phyloP scores from a whole-genome alignment of 2,888 invertebrate species.

The Macaria notata region DNA sequence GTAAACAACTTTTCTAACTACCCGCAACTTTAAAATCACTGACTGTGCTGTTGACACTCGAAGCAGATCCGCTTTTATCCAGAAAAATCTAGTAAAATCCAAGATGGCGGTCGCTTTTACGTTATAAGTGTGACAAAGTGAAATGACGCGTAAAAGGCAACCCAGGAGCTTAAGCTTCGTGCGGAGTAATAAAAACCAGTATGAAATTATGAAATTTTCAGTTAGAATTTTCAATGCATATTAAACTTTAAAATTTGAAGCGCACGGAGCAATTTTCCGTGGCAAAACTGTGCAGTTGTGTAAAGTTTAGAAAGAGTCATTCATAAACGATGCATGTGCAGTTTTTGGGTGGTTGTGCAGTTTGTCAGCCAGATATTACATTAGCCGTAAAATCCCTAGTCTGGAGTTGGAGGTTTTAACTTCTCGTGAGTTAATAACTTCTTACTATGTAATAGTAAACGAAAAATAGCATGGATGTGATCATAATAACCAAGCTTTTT shows the following conservation, averaged over 20 bases:
- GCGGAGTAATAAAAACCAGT: slow-evolving; percentile 9
- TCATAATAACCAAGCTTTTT: no score
- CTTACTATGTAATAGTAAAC: no score
- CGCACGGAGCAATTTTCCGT: background rate
- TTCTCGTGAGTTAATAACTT: no score
- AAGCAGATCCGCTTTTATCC: background rate
- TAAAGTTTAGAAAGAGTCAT: background rate
- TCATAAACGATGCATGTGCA: slow-evolving; percentile 1
- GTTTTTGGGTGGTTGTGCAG: background rate
- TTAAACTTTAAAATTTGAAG: slow-evolving; percentile 5
- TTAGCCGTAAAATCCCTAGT: no score
- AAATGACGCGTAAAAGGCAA: slow-evolving; percentile 13
- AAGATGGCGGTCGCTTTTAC: slow-evolving; percentile 13
- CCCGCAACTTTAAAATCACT: slow-evolving; percentile 4
- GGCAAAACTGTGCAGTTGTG: background rate
- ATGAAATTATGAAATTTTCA: slow-evolving; percentile 14
- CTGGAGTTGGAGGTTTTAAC: no score
- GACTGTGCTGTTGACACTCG: background rate
- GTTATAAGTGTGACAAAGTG: slow-evolving; percentile 11
- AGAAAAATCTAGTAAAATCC: slow-evolving; percentile 6
- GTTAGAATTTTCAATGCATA: slow-evolving; percentile 2
- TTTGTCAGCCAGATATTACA: no score
- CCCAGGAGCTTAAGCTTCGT: background rate
- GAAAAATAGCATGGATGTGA: no score
- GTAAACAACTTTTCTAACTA: slow-evolving; percentile 1